Base-by-base conservation (phyloP, 2,113 vertebrate genomes). In the Archocentrus centrarchus region DNA sequence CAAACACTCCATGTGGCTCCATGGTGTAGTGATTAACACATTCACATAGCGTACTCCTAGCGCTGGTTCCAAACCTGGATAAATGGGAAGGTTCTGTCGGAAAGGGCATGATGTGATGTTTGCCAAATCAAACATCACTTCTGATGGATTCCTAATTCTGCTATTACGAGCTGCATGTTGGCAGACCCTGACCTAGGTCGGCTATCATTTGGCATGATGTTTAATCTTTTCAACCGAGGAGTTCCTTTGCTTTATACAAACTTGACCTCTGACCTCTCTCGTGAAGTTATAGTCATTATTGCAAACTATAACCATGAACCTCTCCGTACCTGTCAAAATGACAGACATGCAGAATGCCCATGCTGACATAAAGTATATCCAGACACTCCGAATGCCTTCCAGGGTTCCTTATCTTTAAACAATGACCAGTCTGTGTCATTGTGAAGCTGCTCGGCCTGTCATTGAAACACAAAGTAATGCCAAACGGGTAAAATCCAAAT, bases 321-420 rank as follows among this genome's bases (percentile, higher is more conserved):
- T 73, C 32, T 73, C 27, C 27, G 11, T 73, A 55, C 27, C 27
- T 73, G 68, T 30, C 3, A 0, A 73, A 73, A 73, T 73, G 47
- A 73, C 47, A 73, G 55, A 73, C 53, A 11, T 32, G 27, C 53
- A 30, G 27, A 53, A n/a, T 55, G 47, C 53, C 47, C 47, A 35
- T 0, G 27, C 47, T 73, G 27, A 32, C 47, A 53, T 73, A 1
- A 55, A 55, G 6, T n/a, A 35, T 35, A 55, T 55, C 7, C 68
- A 73, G 3, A 77, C 81, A 77, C 59, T 80, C 27, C 22, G 66
- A 90, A 62, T 84, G 77, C 76, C 84, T 70, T 77, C 53, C 83
- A 64, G 53, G 81, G 79, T 50, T 73, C 60, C 83, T 86, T 90
- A 91, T 94, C 93, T 86, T 60, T 44, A 73, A 75, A 53, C 59